Percentiles rank a stretch among this genome's conserved stretches.
phyloP scores from a whole-genome alignment of 2,888 invertebrate species.

The Zhuqinia jingwanae region DNA sequence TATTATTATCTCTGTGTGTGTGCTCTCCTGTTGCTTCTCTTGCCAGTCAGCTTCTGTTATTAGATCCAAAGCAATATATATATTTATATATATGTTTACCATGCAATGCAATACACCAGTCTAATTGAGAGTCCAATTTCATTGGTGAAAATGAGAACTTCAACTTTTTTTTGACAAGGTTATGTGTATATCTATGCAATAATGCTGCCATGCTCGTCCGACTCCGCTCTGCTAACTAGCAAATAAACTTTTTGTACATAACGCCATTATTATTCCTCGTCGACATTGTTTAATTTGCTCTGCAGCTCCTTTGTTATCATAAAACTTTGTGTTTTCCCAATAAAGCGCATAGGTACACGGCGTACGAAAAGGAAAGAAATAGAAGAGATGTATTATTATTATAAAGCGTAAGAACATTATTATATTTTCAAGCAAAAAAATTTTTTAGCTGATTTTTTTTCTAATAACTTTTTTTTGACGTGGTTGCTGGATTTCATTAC shows the following conservation, averaged over 20 bases:
- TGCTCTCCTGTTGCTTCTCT: constrained; percentile 62
- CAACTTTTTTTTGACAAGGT: constrained; percentile 62
- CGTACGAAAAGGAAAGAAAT: not conserved
- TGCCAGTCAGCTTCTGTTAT: constrained; percentile 46
- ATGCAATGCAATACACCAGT: not conserved
- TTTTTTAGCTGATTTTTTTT: constrained; percentile 47
- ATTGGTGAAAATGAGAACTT: constrained; percentile 60
- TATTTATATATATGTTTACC: too few relatives aligned
- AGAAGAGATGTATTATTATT: too few relatives aligned
- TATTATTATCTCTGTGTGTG: constrained; percentile 70
- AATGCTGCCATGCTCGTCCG: not conserved
- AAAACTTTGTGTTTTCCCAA: not conserved
- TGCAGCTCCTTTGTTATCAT: too few relatives aligned
- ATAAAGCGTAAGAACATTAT: too few relatives aligned
- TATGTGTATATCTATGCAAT: not conserved
- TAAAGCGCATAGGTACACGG: too few relatives aligned
- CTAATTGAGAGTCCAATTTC: constrained; percentile 26
- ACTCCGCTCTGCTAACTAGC: not conserved
- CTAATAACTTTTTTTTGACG: constrained; percentile 7
- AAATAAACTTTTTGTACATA: not conserved
- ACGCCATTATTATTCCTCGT: not conserved
- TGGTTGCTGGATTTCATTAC: constrained; percentile 34
- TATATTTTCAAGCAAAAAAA: constrained; percentile 11
- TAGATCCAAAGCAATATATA: too few relatives aligned
- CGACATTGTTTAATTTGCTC: too few relatives aligned